These are phyloP conservation scores for Solea senegalensis DNA, from an alignment of 2,113 vertebrate genomes.

Conservation along the genomic window DNA sequence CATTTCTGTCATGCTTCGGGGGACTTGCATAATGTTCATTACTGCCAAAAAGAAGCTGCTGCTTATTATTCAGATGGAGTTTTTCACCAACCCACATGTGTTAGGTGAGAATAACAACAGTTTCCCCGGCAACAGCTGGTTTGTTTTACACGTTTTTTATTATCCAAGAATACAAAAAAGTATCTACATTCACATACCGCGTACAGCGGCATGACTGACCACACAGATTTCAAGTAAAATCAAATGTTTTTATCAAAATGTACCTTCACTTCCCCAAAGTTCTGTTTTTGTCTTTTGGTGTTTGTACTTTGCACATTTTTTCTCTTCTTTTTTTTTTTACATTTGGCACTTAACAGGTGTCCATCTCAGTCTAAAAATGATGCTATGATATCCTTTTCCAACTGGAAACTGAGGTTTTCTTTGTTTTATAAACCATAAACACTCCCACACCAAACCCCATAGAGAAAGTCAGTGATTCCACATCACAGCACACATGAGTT, in stretches of 20 bases:
- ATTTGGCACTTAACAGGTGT: slow-evolving; percentile 72
- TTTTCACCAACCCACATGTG: not conserved
- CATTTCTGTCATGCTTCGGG: slow-evolving; percentile 47
- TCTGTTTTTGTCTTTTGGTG: slow-evolving; percentile 58
- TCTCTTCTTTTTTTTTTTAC: slow-evolving; percentile 42
- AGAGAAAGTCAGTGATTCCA: too few species aligned
- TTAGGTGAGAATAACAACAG: too few species aligned
- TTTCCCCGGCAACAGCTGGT: too few species aligned
- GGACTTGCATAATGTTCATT: slow-evolving; percentile 19
- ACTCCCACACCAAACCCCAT: too few species aligned
- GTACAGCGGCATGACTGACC: slow-evolving; percentile 63
- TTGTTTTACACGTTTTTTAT: slow-evolving; percentile 69
- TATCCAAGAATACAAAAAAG: slow-evolving; percentile 81
- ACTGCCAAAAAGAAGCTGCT: not conserved
- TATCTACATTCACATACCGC: slow-evolving; percentile 81
- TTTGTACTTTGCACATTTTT: slow-evolving; percentile 12
- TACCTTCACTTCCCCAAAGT: slow-evolving; percentile 37
- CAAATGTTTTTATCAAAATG: slow-evolving; percentile 54
- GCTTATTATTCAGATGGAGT: slow-evolving; percentile 32
- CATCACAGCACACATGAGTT: too few species aligned
- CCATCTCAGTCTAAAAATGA: too few species aligned
- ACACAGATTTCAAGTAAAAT: slow-evolving; percentile 73
- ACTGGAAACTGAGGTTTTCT: too few species aligned
- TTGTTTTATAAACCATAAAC: too few species aligned
- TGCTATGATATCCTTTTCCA: too few species aligned